Evolutionary conservation across 2,797 vertebrate genomes (phyloP).

Genomic region (Cyprinodon diabolis): DNA sequence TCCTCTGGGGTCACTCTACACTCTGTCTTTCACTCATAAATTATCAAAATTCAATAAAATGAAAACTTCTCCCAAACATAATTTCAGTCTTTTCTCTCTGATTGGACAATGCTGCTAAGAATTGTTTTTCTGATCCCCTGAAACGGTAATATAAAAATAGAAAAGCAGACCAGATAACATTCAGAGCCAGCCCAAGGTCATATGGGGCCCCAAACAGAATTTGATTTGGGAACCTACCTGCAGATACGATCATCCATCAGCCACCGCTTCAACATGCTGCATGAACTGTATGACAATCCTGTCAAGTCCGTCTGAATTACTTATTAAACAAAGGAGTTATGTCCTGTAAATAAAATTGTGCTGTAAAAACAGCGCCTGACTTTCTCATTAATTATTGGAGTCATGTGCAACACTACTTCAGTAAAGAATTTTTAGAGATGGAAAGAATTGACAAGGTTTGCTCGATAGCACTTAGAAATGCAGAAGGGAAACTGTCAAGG

Average conservation of each 20-base stretch:
- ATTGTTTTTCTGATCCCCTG: not conserved
- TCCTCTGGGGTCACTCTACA: conserved; percentile 31
- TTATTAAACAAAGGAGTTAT: not conserved
- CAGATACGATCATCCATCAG: not conserved
- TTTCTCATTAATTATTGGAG: not conserved
- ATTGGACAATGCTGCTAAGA: not conserved
- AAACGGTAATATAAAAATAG: not conserved
- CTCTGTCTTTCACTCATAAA: conserved; percentile 28
- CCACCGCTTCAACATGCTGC: not conserved
- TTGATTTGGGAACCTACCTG: not conserved
- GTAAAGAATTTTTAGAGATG: not conserved
- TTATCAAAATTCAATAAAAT: conserved; percentile 22
- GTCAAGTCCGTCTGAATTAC: not conserved
- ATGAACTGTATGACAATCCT: not conserved
- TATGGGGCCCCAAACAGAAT: not conserved
- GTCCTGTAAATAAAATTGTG: not conserved
- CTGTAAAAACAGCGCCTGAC: not conserved
- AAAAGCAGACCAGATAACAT: not conserved
- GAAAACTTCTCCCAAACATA: conserved; percentile 18
- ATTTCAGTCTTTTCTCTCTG: conserved; percentile 22
- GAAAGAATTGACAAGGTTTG: not conserved
- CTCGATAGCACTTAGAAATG: not conserved
- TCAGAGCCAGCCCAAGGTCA: not conserved
- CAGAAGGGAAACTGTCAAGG: not conserved
- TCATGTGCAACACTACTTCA: not conserved